These are phyloP conservation scores for Leptodirus hochenwartii DNA, from an alignment of 2,888 invertebrate genomes.

Conservation along the genomic window DNA sequence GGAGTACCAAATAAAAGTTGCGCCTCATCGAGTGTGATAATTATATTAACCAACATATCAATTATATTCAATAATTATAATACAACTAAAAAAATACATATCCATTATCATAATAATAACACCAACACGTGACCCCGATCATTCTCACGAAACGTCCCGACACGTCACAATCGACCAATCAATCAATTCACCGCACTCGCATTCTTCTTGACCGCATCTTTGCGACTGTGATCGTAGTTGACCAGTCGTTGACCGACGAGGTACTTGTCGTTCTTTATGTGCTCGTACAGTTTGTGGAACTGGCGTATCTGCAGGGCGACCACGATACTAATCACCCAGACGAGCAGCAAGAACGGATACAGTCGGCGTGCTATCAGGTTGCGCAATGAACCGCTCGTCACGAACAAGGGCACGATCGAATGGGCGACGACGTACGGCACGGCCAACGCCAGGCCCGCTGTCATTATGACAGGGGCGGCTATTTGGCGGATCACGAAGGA, in stretches of 20 bases:
- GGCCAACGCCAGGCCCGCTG: conserved; percentile 76
- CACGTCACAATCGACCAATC: too few species aligned
- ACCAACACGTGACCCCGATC: too few species aligned
- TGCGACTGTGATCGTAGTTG: conserved; percentile 84
- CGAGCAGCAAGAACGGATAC: conserved; percentile 74
- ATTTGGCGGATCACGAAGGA: conserved; percentile 69
- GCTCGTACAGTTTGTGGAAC: conserved; percentile 86
- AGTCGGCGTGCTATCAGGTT: conserved; percentile 68
- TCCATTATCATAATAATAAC: too few species aligned
- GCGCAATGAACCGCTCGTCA: conserved; percentile 42
- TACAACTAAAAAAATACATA: too few species aligned
- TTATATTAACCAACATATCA: too few species aligned
- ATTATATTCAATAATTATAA: too few species aligned
- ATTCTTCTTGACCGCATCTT: too few species aligned
- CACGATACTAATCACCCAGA: conserved; percentile 46
- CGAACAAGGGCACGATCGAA: conserved; percentile 49
- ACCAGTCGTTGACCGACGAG: conserved; percentile 91
- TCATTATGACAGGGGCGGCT: conserved; percentile 76
- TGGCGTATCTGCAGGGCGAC: conserved; percentile 78
- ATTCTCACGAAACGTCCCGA: too few species aligned
- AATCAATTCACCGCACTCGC: too few species aligned
- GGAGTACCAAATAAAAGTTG: too few species aligned
- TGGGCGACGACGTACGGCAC: conserved; percentile 86
- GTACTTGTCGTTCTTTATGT: conserved; percentile 98
- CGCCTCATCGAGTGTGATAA: too few species aligned